Percentiles rank a stretch among this genome's conserved stretches.
Evolutionary conservation across 2,113 vertebrate genomes (phyloP).

Genomic region (Dicaeum eximium): DNA sequence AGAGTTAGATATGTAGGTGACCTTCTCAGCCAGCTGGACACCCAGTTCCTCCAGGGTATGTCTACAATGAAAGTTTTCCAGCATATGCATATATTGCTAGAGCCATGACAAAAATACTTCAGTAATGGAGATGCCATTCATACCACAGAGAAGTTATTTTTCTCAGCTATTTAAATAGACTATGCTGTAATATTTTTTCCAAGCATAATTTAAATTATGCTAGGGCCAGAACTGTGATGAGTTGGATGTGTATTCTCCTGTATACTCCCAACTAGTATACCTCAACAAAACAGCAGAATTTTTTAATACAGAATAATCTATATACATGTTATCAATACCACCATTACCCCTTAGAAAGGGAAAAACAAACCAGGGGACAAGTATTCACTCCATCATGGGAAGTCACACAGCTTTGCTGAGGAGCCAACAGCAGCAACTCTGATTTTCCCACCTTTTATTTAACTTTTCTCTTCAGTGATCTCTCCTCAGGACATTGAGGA

Average conservation of each 20-base stretch:
- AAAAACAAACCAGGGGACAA: background rate
- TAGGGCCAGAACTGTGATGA: background rate
- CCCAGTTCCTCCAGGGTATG: background rate
- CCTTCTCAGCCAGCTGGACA: background rate
- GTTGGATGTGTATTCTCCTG: background rate
- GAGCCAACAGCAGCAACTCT: background rate
- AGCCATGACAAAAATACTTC: constrained; percentile 4
- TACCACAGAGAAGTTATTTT: constrained; percentile 21
- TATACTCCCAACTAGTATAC: background rate
- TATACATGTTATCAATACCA: background rate
- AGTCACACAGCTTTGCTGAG: background rate
- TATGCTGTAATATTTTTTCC: background rate
- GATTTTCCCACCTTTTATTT: background rate
- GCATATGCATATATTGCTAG: background rate
- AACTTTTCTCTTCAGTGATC: background rate
- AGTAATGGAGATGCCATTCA: constrained; percentile 9
- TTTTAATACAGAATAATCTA: background rate
- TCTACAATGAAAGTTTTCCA: background rate
- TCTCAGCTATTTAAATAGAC: constrained; percentile 23
- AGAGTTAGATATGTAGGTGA: background rate
- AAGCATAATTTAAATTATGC: background rate
- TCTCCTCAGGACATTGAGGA: background rate
- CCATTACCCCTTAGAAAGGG: background rate
- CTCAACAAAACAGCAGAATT: background rate
- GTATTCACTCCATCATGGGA: background rate